Base-by-base conservation (phyloP, 1,140 invertebrate species). In the Sycophila sp. region DNA sequence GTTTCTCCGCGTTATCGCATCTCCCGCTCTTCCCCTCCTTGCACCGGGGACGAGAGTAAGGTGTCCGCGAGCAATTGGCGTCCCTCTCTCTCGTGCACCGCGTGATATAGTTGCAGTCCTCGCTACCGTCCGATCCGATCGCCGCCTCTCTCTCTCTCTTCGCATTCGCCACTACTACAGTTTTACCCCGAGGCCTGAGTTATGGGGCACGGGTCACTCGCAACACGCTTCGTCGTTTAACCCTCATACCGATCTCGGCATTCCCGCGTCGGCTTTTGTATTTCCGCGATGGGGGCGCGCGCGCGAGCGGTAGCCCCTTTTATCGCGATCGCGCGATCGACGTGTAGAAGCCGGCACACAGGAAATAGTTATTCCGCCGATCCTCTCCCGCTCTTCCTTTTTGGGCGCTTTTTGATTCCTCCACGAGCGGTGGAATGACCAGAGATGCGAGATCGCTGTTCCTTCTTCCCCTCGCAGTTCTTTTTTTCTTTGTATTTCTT, bases 141-240 rank as follows among this genome's bases (percentile, higher is more conserved):
- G 76, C 76, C 53, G 73, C 70, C 70, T 77, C 77, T 81, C 81
- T 78, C 79, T 80, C 73, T 75, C 64, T 71, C 69, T 60, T 68
- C 69, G 66, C 53, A n/a, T 22, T 58, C 34, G 59, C 19, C 38
- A n/a, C 26, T n/a, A 17, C 24, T 51, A 15, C 26, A 4, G 30
- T 58, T 30, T 49, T 34, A 17, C 24, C 53, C 19, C 38, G 56
- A 59, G 67, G 73, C 75, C 80, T 84, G 81, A 84, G 76, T 83
- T 83, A 84, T 84, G 76, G 78, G 75, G 77, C 75, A 71, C 76
- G 76, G 80, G 81, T 83, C 82, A 83, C 77, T 83, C 78, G 81
- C 82, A 85, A 85, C 83, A 84, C 81, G 82, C 81, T 85, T 84
- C 82, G 83, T 85, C 83, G 82, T 85, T 85, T 85, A 85, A 84